Evolutionary conservation across 2,888 invertebrate genomes (phyloP), one percentile per base, ranked within the genome.

Genomic region (Phlogophora meticulosa): DNA sequence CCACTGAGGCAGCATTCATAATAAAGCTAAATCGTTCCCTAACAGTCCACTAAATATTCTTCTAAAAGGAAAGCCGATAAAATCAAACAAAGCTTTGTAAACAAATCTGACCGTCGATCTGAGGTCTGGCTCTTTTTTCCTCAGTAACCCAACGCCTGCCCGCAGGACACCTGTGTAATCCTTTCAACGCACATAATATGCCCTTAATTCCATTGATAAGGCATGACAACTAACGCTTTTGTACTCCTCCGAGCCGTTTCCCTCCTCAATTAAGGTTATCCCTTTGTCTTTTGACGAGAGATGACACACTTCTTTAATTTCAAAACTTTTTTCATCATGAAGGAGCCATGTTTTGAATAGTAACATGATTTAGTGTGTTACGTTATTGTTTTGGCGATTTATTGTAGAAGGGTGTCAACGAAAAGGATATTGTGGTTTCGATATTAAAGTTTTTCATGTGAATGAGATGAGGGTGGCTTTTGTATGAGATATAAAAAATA

Each of bases 151-250:
- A 80, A 72, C 34, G 42, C 56, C 77, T 65, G 80, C 78, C 84
- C 81, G 72, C 84, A 87, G 91, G 90, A 92, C 95, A 95, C 95
- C 95, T 95, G 95, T 95, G 94, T 94, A 94, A 95, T 92, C 95
- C 94, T 93, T 94, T 94, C 94, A 94, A 87, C 91, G 86, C 82
- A 86, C 83, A 95, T 95, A 95, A 95, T 95, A 92, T 93, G 89
- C 88, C 92, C 92, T 94, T 95, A 95, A 95, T 95, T 93, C 93
- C 85, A 89, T 92, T 95, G 95, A 95, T 95, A 94, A 88, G 90
- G 92, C 94, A 91, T 94, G 95, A 94, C 95, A 94, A 92, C 92
- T 92, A 90, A 88, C 91, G 92, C 93, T 86, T 92, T 95, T 95
- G 94, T 95, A 83, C 80, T 80, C 81, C 85, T 85, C 78, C 84